Percentiles rank a stretch among this genome's conserved stretches.
phyloP scores from a whole-genome alignment of 2,113 vertebrate species.

The Laticauda colubrina region DNA sequence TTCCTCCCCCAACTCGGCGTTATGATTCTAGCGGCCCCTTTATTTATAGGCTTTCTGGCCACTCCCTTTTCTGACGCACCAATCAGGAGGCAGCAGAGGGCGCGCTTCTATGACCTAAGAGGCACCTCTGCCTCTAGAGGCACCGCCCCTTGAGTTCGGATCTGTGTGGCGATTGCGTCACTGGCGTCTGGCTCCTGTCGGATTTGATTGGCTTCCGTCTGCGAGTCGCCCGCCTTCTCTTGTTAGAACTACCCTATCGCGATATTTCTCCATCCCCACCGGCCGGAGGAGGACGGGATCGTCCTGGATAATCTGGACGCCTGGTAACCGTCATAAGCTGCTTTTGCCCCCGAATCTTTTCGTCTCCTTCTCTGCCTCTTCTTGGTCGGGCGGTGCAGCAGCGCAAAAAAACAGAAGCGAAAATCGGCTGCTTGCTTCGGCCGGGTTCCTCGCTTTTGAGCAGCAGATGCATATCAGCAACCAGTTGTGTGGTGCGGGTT shows the following conservation, averaged over 20 bases:
- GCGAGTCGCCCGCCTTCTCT: neutral
- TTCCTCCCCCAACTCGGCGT: neutral
- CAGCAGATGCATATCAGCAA: neutral
- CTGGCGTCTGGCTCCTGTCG: neutral
- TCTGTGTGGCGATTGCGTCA: neutral
- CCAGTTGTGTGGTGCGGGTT: too few relatives aligned
- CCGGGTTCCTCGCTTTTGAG: neutral
- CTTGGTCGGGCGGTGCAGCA: neutral
- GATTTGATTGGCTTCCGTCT: neutral
- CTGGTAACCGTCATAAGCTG: neutral
- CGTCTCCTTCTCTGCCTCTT: neutral
- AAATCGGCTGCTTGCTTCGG: neutral
- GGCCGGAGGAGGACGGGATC: neutral
- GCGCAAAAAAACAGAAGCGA: neutral
- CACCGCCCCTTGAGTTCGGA: neutral
- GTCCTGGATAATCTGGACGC: neutral
- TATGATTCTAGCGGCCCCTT: rapidly evolving
- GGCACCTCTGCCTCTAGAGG: neutral
- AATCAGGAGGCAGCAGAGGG: neutral
- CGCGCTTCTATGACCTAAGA: neutral
- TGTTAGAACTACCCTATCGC: neutral
- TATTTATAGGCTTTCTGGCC: neutral
- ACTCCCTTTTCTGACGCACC: neutral
- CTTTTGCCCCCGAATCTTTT: neutral
- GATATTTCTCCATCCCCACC: neutral